Conservation (phyloP, 2,113 vertebrate genomes). For the Misgurnus mizolepis region DNA sequence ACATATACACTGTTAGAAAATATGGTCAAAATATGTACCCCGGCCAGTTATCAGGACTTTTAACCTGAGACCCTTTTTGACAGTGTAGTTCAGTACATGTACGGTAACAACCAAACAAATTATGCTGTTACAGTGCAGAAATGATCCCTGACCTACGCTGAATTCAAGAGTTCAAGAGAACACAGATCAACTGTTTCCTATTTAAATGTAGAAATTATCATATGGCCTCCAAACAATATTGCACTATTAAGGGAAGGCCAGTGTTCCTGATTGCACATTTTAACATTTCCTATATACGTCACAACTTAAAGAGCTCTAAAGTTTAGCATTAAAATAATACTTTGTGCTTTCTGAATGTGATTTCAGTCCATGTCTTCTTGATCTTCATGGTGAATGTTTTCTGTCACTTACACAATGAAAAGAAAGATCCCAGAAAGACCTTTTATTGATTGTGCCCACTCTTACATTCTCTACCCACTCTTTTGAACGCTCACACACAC, state of each 20-base stretch:
- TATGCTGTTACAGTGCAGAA: background rate
- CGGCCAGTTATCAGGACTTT: too few relatives aligned
- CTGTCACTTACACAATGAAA: conserved; percentile 9
- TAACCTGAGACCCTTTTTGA: too few relatives aligned
- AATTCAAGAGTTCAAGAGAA: conserved; percentile 1
- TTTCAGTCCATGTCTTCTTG: background rate
- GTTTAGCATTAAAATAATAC: background rate
- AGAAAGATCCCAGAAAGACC: conserved; percentile 15
- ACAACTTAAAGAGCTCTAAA: background rate
- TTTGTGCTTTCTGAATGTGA: background rate
- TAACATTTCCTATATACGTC: background rate
- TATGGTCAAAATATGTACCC: too few relatives aligned
- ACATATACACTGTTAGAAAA: background rate
- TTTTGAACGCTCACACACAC: background rate
- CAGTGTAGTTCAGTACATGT: too few relatives aligned
- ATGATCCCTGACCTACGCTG: background rate
- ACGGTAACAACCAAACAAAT: too few relatives aligned
- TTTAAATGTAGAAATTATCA: background rate
- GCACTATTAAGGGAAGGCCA: background rate
- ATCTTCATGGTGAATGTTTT: background rate
- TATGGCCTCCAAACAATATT: background rate
- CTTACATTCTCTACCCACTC: conserved; percentile 44
- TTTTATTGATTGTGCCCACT: conserved; percentile 39
- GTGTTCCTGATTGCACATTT: background rate
- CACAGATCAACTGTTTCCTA: background rate